phyloP scores from a whole-genome alignment of 2,113 vertebrate genomes.

The Pelmatolapia mariae region DNA sequence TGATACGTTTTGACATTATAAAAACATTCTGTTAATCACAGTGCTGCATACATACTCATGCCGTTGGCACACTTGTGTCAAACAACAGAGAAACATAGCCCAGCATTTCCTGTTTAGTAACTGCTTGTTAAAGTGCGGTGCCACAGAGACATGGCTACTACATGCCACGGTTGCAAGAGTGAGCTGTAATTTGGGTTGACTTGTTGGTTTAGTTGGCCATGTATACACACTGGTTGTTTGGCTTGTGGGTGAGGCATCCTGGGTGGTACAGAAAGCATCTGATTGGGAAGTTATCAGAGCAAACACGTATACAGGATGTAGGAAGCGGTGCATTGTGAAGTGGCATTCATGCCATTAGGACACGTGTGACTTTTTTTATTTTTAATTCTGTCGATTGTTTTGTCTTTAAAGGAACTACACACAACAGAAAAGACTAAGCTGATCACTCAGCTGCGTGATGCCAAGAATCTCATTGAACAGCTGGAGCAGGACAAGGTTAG shows the following conservation, averaged over 20 bases:
- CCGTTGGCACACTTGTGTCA: background rate
- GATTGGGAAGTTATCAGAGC: background rate
- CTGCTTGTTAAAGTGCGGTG: background rate
- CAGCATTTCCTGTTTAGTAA: slow-evolving; percentile 11
- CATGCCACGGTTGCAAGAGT: slow-evolving; percentile 13
- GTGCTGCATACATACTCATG: background rate
- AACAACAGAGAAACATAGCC: background rate
- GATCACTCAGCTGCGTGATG: slow-evolving; percentile 92
- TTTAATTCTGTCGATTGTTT: background rate
- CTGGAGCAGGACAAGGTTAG: slow-evolving; percentile 97
- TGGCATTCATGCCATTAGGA: background rate
- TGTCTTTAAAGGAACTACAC: slow-evolving; percentile 83
- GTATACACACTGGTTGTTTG: slow-evolving; percentile 6
- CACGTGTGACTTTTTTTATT: background rate
- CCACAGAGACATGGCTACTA: background rate
- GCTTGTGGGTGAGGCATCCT: slow-evolving; percentile 29
- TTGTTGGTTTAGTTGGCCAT: slow-evolving; percentile 47
- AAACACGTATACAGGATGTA: background rate
- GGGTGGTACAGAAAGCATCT: slow-evolving; percentile 39
- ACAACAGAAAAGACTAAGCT: slow-evolving; percentile 92
- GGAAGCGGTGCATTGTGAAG: background rate
- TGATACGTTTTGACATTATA: background rate
- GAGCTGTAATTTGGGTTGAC: slow-evolving; percentile 54
- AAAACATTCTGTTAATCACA: background rate
- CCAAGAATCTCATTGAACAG: slow-evolving; percentile 94